phyloP scores from a whole-genome alignment of 2,888 invertebrate species.

The Gibbula magus region DNA sequence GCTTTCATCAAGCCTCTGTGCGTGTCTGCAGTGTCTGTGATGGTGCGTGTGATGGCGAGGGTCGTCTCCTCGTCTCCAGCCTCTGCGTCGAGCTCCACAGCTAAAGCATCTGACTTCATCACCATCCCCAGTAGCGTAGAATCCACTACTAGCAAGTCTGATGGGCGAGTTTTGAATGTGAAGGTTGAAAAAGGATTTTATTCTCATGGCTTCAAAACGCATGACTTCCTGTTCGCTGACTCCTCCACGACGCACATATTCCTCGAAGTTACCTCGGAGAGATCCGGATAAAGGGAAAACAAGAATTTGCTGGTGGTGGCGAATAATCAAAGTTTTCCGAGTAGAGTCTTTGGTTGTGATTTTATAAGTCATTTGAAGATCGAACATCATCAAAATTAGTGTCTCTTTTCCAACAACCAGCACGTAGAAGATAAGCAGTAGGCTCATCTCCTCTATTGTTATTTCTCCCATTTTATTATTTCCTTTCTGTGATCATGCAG shows the following conservation, averaged over 20 bases:
- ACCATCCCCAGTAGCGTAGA: background rate
- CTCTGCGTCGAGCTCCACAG: background rate
- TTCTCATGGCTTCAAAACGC: background rate
- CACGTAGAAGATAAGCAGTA: too few relatives aligned
- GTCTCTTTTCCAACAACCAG: too few relatives aligned
- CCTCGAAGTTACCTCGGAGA: background rate
- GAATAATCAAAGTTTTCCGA: too few relatives aligned
- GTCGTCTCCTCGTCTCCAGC: background rate
- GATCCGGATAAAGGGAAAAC: background rate
- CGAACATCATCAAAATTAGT: too few relatives aligned
- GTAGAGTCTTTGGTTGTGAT: too few relatives aligned
- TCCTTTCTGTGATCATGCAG: background rate
- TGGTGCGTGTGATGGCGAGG: background rate
- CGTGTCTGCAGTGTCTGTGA: background rate
- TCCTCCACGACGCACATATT: too few relatives aligned
- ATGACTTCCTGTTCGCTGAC: background rate
- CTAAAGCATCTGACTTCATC: background rate
- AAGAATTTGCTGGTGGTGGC: background rate
- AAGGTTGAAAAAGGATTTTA: background rate
- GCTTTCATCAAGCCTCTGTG: background rate
- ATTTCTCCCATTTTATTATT: background rate
- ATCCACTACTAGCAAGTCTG: background rate
- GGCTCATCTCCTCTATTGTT: too few relatives aligned
- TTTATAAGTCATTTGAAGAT: too few relatives aligned
- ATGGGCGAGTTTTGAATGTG: background rate